These are phyloP conservation scores for Tenodera sinensis DNA, from an alignment of 2,888 invertebrate species.

Conservation along the genomic window DNA sequence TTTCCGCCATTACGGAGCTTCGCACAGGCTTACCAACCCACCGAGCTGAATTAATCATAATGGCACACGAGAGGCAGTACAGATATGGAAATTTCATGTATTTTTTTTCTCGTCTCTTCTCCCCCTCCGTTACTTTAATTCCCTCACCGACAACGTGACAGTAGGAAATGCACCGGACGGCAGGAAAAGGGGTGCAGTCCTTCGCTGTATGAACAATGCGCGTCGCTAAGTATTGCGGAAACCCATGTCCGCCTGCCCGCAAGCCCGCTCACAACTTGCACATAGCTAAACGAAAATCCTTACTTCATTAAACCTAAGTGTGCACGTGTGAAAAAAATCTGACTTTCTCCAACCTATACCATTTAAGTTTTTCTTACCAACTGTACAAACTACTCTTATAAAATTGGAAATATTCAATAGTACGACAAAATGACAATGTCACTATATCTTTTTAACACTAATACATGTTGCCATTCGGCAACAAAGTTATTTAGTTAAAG, in stretches of 20 bases:
- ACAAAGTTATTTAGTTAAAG: too few species aligned
- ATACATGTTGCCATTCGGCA: too few species aligned
- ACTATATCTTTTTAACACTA: too few species aligned
- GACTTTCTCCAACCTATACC: too few species aligned
- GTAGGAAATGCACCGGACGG: not conserved
- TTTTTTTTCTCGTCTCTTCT: conserved; percentile 2
- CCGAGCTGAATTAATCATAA: not conserved
- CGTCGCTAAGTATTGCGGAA: not conserved
- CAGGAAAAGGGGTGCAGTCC: not conserved
- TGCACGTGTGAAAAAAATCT: too few species aligned
- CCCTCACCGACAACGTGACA: not conserved
- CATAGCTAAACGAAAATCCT: too few species aligned
- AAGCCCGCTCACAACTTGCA: not conserved
- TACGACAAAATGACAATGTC: too few species aligned
- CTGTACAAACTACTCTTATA: too few species aligned
- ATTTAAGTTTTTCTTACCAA: too few species aligned
- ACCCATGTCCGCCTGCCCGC: not conserved
- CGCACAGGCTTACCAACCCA: not conserved
- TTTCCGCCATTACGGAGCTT: not conserved
- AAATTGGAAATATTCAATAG: too few species aligned
- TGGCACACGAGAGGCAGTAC: not conserved
- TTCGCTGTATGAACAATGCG: not conserved
- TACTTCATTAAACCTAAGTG: too few species aligned
- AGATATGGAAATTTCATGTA: conserved; percentile 27
- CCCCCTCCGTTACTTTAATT: conserved; percentile 9